phyloP scores from a whole-genome alignment of 2,888 invertebrate genomes.

The Drosophila tanythrix region DNA sequence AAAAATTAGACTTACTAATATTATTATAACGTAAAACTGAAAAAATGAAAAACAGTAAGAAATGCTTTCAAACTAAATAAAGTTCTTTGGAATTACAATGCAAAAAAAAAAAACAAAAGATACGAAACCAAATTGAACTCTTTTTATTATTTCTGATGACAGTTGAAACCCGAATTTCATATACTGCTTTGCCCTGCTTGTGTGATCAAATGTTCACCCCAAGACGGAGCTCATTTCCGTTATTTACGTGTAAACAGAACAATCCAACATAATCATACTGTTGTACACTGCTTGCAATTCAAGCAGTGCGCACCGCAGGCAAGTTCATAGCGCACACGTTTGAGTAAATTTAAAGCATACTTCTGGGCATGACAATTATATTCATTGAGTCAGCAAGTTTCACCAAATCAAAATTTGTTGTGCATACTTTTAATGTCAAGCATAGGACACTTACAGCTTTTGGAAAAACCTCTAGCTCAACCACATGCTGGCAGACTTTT shows the following conservation, averaged over 20 bases:
- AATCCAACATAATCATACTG: background rate
- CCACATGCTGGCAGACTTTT: background rate
- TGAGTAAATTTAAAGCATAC: background rate
- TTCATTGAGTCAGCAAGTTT: background rate
- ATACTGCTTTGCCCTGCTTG: slow-evolving; percentile 8
- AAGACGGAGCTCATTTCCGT: background rate
- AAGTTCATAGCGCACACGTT: background rate
- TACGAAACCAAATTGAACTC: slow-evolving; percentile 47
- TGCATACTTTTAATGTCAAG: background rate
- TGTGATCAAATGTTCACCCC: background rate
- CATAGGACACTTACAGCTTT: background rate
- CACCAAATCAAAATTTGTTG: background rate
- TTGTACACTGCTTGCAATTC: background rate
- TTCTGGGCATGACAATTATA: background rate
- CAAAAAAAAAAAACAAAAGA: slow-evolving; percentile 64
- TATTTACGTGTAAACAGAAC: background rate
- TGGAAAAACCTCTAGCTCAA: background rate
- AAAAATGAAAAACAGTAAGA: slow-evolving; percentile 58
- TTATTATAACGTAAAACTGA: slow-evolving; percentile 71
- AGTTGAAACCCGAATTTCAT: background rate
- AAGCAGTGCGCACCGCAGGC: background rate
- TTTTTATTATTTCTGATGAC: slow-evolving; percentile 1
- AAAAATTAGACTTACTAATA: slow-evolving; percentile 74
- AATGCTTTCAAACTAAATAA: slow-evolving; percentile 84
- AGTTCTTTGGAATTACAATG: slow-evolving; percentile 83